phyloP scores from a whole-genome alignment of 2,113 vertebrate species.

The Vimba vimba region DNA sequence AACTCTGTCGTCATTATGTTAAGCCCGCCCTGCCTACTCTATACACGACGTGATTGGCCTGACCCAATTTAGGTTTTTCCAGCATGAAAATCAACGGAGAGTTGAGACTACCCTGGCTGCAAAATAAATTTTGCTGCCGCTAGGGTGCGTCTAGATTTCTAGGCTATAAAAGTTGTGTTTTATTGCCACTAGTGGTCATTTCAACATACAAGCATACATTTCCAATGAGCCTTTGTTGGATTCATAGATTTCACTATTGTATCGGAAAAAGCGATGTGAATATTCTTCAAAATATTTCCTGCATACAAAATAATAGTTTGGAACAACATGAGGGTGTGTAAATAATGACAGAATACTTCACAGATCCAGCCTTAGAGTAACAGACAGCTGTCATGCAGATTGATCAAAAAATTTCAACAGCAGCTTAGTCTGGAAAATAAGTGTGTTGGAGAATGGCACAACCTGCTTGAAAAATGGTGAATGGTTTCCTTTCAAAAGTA shows the following conservation, averaged over 20 bases:
- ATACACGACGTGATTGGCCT: too few relatives aligned
- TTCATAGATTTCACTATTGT: neutral
- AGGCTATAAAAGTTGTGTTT: neutral
- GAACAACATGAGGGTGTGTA: neutral
- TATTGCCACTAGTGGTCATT: neutral
- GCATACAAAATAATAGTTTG: neutral
- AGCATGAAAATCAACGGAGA: too few relatives aligned
- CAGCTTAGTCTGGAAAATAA: neutral
- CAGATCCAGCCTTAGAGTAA: neutral
- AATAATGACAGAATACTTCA: slow-evolving; percentile 3
- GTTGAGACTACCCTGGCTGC: too few relatives aligned
- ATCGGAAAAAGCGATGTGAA: neutral
- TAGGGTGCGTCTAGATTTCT: too few relatives aligned
- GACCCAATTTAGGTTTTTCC: too few relatives aligned
- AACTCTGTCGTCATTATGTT: too few relatives aligned
- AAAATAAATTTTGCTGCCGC: too few relatives aligned
- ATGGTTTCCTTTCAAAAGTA: slow-evolving; percentile 11
- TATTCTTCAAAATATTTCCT: neutral
- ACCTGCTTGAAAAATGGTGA: neutral
- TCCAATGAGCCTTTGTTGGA: neutral
- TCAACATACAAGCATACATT: neutral
- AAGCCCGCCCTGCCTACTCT: too few relatives aligned
- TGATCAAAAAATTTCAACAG: neutral
- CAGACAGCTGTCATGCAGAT: neutral
- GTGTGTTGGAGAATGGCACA: neutral